Conservation (phyloP, 2,113 vertebrate genomes). For the Melozone crissalis region DNA sequence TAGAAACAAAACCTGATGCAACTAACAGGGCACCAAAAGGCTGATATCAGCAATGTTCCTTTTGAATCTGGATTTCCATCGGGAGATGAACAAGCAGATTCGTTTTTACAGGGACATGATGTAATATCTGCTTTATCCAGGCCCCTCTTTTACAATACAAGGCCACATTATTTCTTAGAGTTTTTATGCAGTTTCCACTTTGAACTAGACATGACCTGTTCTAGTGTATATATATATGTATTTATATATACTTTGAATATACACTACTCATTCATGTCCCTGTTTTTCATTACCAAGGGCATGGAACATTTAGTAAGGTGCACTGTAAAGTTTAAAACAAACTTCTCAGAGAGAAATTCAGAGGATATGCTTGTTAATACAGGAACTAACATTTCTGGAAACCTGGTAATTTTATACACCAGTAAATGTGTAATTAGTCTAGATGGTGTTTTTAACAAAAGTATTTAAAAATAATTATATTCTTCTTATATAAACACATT, state of each 20-base stretch:
- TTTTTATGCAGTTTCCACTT: background rate
- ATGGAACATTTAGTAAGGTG: background rate
- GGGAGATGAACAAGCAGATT: conserved; percentile 57
- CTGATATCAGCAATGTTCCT: conserved; percentile 45
- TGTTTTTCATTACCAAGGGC: background rate
- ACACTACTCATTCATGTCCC: background rate
- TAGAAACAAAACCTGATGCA: conserved; percentile 19
- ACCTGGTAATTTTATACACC: background rate
- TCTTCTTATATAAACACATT: background rate
- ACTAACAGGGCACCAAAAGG: background rate
- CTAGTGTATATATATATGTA: background rate
- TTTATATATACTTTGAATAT: background rate
- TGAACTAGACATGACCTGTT: background rate
- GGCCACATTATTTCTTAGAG: background rate
- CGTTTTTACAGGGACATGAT: conserved; percentile 62
- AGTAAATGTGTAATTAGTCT: background rate
- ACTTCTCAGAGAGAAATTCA: background rate
- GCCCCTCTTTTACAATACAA: background rate
- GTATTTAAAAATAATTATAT: background rate
- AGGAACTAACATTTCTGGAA: background rate
- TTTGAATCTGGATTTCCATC: conserved; percentile 56
- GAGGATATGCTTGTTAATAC: background rate
- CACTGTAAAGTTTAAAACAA: background rate
- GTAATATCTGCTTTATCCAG: conserved; percentile 39
- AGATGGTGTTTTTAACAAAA: background rate